These are phyloP conservation scores for Blastobasis adustella DNA, from an alignment of 2,888 invertebrate genomes.

Conservation along the genomic window DNA sequence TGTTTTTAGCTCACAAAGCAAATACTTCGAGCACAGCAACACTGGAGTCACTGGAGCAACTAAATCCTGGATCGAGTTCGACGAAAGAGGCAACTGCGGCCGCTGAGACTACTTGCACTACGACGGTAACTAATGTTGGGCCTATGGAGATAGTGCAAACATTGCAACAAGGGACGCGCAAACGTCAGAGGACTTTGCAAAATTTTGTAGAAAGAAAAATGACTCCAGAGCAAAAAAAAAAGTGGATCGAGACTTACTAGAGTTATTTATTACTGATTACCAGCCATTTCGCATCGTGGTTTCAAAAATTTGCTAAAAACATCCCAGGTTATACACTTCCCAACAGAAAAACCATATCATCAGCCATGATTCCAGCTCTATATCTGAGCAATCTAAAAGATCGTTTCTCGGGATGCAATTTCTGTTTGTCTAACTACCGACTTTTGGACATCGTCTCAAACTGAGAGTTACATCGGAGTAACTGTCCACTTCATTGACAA, in stretches of 20 bases:
- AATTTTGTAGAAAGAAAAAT: no score
- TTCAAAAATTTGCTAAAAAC: constrained; percentile 7
- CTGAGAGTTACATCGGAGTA: constrained; percentile 7
- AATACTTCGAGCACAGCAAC: not conserved
- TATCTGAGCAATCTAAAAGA: not conserved
- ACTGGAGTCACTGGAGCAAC: no score
- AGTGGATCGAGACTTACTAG: constrained; percentile 2
- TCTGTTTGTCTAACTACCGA: constrained; percentile 15
- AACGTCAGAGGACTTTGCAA: not conserved
- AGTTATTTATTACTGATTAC: constrained; percentile 7
- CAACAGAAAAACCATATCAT: constrained; percentile 8
- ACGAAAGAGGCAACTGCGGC: not conserved
- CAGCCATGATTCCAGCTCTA: not conserved
- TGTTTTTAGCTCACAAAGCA: not conserved
- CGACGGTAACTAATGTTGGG: not conserved
- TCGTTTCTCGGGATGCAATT: not conserved
- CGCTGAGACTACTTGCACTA: not conserved
- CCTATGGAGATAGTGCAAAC: not conserved
- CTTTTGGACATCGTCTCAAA: constrained; percentile 14
- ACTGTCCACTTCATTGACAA: constrained; percentile 3
- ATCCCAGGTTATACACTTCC: constrained; percentile 12
- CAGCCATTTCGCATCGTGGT: constrained; percentile 10
- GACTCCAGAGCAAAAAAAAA: not conserved
- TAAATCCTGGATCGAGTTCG: not conserved
- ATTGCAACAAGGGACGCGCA: not conserved